Percentiles rank a stretch among this genome's conserved stretches.
Conservation (phyloP, 2,888 invertebrate species). For the Philaethria dido region DNA sequence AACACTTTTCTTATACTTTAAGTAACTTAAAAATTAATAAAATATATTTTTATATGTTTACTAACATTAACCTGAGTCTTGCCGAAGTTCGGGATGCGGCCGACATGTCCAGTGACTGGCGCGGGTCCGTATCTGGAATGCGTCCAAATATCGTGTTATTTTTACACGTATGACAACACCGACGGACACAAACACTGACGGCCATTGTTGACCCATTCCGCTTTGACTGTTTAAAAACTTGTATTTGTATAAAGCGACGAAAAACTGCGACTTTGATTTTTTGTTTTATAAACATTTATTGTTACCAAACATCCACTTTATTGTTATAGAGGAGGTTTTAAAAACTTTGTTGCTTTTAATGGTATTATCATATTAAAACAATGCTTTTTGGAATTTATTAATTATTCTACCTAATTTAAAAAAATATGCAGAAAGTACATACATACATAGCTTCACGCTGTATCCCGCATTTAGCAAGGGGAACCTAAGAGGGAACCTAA, state of each 20-base stretch:
- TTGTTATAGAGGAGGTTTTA: no score
- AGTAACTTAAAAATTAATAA: background rate
- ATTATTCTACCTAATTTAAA: no score
- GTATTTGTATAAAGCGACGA: slow-evolving; percentile 25
- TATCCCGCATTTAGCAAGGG: no score
- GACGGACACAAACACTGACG: slow-evolving; percentile 47
- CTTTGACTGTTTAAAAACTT: slow-evolving; percentile 43
- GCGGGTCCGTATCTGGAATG: slow-evolving; percentile 74
- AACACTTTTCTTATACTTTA: no score
- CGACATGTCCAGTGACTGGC: slow-evolving; percentile 70
- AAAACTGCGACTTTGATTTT: slow-evolving; percentile 23
- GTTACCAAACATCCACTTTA: background rate
- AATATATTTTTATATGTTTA: slow-evolving; percentile 40
- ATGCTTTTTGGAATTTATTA: no score
- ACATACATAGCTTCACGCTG: no score
- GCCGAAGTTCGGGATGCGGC: slow-evolving; percentile 79
- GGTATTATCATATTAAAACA: no score
- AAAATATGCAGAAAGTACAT: no score
- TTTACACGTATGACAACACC: slow-evolving; percentile 61
- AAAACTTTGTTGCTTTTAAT: no score
- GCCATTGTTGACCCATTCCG: slow-evolving; percentile 62
- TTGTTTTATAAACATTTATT: slow-evolving; percentile 13
- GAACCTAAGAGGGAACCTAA: no score
- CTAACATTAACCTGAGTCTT: slow-evolving; percentile 78
- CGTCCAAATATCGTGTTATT: slow-evolving; percentile 74